Evolutionary conservation across 2,113 vertebrate species (phyloP), one percentile per base, ranked within the genome.

Genomic region (Bubo bubo): DNA sequence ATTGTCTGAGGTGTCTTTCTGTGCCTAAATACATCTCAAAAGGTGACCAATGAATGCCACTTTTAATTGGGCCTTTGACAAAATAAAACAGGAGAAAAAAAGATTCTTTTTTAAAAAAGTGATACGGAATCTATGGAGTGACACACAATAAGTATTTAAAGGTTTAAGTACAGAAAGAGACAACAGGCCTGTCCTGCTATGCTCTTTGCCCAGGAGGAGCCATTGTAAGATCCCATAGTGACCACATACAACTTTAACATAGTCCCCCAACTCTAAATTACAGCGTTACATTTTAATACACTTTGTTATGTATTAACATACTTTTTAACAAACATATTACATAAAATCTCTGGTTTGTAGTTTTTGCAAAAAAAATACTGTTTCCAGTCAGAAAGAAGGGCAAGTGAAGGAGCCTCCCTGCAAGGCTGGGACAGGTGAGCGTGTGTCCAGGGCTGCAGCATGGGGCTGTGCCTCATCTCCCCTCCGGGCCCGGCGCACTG

Each of bases 51-150:
- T 32, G 50, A 85, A 52, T 6, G 7, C 8, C 30, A 35, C 12
- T 74, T 81, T 39, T 68, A 73, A 64, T 13, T 26, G 24, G 12
- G 32, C 15, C 30, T 81, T 60, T 8, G 30, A 53, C 41, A 93
- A 96, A 52, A 77, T 12, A 47, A 77, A 80, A 47, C 2, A 20
- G 45, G 26, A 56, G 5, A 3, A 9, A 81, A 79, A 79, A 23
- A 12, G 5, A 2, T 7, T 15, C 0, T 43, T 80, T 58, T 14
- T 1, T 0, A 30, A 52, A 43, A 71, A 71, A 75, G 18, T 10
- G 1, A 20, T 56, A 28, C 2, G 7, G 49, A 59, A 53, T 67
- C 64, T 27, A 52, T 27, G 49, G 30, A 62, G 27, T 58, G 45
- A 52, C 20, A 52, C 28, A 58, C 20, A 32, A n/a, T 6, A 50